Base-by-base conservation (phyloP, 2,113 vertebrate genomes). In the Caloenas nicobarica region DNA sequence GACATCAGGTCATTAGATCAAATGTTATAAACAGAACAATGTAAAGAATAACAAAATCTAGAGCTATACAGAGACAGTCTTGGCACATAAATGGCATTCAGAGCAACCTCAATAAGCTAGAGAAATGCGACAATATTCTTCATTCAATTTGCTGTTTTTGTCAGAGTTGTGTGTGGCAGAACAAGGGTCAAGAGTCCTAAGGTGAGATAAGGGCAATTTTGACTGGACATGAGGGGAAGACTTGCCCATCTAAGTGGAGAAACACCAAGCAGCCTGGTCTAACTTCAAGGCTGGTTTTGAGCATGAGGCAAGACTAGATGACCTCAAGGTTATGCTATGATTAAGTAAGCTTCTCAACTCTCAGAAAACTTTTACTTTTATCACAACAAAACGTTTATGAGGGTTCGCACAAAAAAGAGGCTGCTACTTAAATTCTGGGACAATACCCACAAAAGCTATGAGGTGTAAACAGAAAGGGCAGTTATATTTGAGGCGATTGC, bases 141-240 rank as follows among this genome's bases (percentile, higher is more conserved):
- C 14, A 23, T 13, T n/a, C 4, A 1, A 28, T 80, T 56, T 36
- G 8, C 12, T 80, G 19, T 0, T 76, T 71, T 88, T 83, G 9
- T 25, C 16, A 40, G 42, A 12, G 36, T 11, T 9, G 2, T 10
- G 12, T 58, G 10, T 44, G 31, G 25, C 5, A 88, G 56, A 81
- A 51, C 2, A 78, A 54, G 3, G 11, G 8, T 12, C 13, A 88
- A 7, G 2, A 65, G 25, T 36, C 44, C 29, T 26, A 23, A 72
- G 7, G 10, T 33, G 21, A 54, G 10, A 29, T 10, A 62, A 71
- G 5, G 9, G 50, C 5, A 53, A 14, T 17, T 7, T 14, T 2
- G 1, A 16, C 13, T 44, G 7, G 2, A 4, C 10, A 5, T 7
- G 3, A 68, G 4, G 6, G 19, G 3, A 57, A 68, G 33, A 22